Percentiles rank a stretch among this genome's conserved stretches.
Conservation (phyloP, 2,888 invertebrate genomes). For the Drosophila buzzatii region DNA sequence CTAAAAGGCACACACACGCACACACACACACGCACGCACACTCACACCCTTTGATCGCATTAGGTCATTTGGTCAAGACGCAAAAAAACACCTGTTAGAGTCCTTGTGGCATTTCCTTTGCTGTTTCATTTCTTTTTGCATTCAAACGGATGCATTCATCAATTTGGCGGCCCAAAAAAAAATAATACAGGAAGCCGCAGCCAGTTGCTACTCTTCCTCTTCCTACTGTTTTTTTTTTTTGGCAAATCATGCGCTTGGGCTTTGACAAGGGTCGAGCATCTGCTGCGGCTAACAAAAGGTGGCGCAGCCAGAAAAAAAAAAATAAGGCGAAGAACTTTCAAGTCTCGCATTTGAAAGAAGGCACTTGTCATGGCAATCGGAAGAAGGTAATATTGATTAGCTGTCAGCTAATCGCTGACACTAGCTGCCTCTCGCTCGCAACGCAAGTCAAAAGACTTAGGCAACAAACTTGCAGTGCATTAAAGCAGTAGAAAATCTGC, state of each 20-base stretch:
- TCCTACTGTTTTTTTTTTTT: slow-evolving; percentile 21
- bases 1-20: slow-evolving; percentile 55
- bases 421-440: slow-evolving; percentile 26
- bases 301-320: slow-evolving; percentile 23
- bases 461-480: slow-evolving; percentile 63
- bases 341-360: slow-evolving; percentile 53
- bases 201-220: slow-evolving; percentile 27
- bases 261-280: slow-evolving; percentile 75
- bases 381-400: slow-evolving; percentile 66
- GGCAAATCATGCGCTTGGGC: slow-evolving; percentile 53
- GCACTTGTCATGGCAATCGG: slow-evolving; percentile 68
- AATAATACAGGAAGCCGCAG: slow-evolving; percentile 56
- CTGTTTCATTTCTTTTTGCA: slow-evolving; percentile 23
- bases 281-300: slow-evolving; percentile 54
- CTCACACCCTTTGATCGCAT: slow-evolving; percentile 52
- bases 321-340: not conserved
- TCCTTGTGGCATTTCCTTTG: slow-evolving; percentile 50
- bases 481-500: not conserved
- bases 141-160: slow-evolving; percentile 83
- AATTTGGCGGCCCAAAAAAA: slow-evolving; percentile 69
- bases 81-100: slow-evolving; percentile 75
- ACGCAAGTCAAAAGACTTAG: slow-evolving; percentile 61
- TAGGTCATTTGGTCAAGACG: slow-evolving; percentile 80
- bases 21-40: slow-evolving; percentile 40
- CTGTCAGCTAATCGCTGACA: slow-evolving; percentile 80